These are phyloP conservation scores for Napeogenes sylphis DNA, from an alignment of 2,888 invertebrate species.

Conservation along the genomic window DNA sequence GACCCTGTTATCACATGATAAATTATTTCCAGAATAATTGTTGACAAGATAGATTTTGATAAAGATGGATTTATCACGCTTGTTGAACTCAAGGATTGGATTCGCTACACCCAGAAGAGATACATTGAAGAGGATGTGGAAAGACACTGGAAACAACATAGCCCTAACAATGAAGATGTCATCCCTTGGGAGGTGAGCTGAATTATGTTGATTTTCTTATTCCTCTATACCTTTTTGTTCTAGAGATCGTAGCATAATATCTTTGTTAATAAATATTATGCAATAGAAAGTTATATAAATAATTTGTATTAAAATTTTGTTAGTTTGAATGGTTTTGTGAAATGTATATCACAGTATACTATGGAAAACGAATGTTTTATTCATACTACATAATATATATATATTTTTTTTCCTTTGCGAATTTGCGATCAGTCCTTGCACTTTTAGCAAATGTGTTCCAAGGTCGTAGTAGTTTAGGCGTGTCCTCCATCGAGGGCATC, in stretches of 20 bases:
- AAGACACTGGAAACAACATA: conserved; percentile 94
- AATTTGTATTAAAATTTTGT: too few relatives aligned
- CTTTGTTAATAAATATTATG: too few relatives aligned
- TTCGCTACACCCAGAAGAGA: conserved; percentile 93
- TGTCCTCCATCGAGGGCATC: too few relatives aligned
- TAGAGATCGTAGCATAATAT: not conserved
- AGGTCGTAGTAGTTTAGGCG: too few relatives aligned
- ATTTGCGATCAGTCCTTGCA: too few relatives aligned
- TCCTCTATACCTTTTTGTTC: not conserved
- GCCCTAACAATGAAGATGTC: conserved; percentile 84
- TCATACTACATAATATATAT: too few relatives aligned
- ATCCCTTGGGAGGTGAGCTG: conserved; percentile 86
- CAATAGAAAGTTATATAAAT: too few relatives aligned
- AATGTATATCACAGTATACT: too few relatives aligned
- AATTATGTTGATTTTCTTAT: not conserved
- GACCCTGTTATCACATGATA: conserved; percentile 37
- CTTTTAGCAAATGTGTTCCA: too few relatives aligned
- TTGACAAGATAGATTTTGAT: conserved; percentile 94
- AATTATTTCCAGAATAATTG: conserved; percentile 83
- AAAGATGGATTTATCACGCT: conserved; percentile 89
- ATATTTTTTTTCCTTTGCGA: too few relatives aligned
- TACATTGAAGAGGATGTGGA: conserved; percentile 96
- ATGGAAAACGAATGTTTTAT: too few relatives aligned
- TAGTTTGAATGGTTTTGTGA: too few relatives aligned
- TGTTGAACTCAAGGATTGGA: conserved; percentile 96